Evolutionary conservation across 2,888 invertebrate genomes (phyloP).

Genomic region (Choreutis nemorana): DNA sequence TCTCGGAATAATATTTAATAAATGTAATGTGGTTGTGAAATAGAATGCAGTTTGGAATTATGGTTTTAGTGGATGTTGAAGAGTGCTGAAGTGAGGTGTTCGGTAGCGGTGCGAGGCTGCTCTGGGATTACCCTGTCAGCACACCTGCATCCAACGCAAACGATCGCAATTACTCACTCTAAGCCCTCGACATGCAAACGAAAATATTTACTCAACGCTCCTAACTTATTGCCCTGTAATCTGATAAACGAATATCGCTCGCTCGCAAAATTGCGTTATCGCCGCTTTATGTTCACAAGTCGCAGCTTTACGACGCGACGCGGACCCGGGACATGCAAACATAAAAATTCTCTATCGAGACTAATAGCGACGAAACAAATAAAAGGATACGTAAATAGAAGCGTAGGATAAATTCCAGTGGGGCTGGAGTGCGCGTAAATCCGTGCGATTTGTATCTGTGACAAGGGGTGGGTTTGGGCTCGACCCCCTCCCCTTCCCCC

Average conservation of each 20-base stretch:
- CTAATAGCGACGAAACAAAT: conserved; percentile 65
- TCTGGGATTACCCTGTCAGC: conserved; percentile 37
- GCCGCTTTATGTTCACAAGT: conserved; percentile 54
- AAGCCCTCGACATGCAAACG: conserved; percentile 33
- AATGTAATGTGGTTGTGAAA: too few relatives aligned
- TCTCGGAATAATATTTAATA: too few relatives aligned
- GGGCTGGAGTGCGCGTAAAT: conserved; percentile 64
- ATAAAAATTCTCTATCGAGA: conserved; percentile 66
- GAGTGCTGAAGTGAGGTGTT: too few relatives aligned
- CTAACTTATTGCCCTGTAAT: conserved; percentile 56
- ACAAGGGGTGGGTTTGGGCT: conserved; percentile 47
- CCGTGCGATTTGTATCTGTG: conserved; percentile 67
- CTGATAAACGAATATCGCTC: conserved; percentile 53
- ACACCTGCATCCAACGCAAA: conserved; percentile 49
- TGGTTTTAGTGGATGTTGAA: too few relatives aligned
- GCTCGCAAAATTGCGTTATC: conserved; percentile 56
- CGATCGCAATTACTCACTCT: conserved; percentile 45
- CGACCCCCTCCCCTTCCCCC: conserved; percentile 14
- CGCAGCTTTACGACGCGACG: conserved; percentile 60
- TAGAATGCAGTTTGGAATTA: too few relatives aligned
- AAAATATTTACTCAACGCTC: conserved; percentile 51
- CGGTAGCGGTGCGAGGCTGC: too few relatives aligned
- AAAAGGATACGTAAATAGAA: conserved; percentile 66
- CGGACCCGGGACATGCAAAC: conserved; percentile 56
- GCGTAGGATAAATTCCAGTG: conserved; percentile 61